A percentile compares a stretch with the other conserved stretches of the same genome.
Evolutionary conservation across 2,888 invertebrate genomes (phyloP).

Genomic region (Eupithecia abbreviata): DNA sequence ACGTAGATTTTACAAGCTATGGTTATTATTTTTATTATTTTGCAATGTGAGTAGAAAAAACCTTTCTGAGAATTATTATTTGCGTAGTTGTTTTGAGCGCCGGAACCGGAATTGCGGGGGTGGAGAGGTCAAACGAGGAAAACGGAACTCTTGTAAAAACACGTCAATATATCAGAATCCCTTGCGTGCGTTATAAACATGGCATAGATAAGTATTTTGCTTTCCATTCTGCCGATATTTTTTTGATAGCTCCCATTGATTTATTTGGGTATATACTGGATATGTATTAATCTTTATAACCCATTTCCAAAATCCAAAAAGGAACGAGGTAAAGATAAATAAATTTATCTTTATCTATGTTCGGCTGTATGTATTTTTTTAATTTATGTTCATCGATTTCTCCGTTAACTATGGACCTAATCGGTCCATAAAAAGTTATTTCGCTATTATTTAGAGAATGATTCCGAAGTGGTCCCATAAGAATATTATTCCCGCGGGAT

Average conservation of each 20-base stretch:
- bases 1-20: conserved; percentile 33
- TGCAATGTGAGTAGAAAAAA: conserved; percentile 42
- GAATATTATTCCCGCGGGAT: too few species aligned
- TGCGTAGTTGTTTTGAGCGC: conserved; percentile 28
- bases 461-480: too few species aligned
- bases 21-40: conserved; percentile 40
- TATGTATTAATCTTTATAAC: too few species aligned
- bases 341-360: too few species aligned
- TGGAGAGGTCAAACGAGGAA: conserved; percentile 24
- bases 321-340: too few species aligned
- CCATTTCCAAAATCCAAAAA: too few species aligned
- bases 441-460: too few species aligned
- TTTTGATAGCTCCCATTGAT: not conserved
- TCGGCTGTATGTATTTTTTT: too few species aligned
- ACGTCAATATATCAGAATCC: conserved; percentile 29
- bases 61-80: conserved; percentile 9
- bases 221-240: not conserved
- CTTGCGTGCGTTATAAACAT: conserved; percentile 4
- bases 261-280: not conserved
- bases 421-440: too few species aligned
- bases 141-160: conserved; percentile 29
- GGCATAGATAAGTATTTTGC: not conserved
- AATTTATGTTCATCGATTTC: too few species aligned
- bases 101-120: conserved; percentile 22
- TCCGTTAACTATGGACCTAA: too few species aligned